Conservation (phyloP, 2,888 invertebrate species). For the Acleris cristana region DNA sequence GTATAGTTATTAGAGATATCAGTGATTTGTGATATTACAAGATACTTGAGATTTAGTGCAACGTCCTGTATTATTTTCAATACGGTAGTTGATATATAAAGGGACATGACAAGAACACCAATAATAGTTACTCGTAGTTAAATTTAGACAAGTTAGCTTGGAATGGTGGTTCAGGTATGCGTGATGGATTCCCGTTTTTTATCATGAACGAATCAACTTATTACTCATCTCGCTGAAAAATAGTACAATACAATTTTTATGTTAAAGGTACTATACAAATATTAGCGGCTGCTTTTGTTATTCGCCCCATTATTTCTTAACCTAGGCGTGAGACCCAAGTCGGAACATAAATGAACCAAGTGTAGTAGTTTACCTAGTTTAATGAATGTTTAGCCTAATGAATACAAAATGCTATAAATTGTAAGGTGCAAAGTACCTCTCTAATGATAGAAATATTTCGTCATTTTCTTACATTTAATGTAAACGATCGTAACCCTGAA, state of each 20-base stretch:
- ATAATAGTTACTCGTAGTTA: constrained; percentile 61
- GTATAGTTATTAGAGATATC: constrained; percentile 71
- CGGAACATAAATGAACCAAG: constrained; percentile 51
- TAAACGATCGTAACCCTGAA: constrained; percentile 68
- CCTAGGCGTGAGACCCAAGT: constrained; percentile 38
- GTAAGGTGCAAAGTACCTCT: constrained; percentile 63
- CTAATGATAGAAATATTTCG: constrained; percentile 59
- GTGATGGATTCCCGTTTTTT: constrained; percentile 26
- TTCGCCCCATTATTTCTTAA: constrained; percentile 17
- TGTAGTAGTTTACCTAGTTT: constrained; percentile 42
- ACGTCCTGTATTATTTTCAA: constrained; percentile 75
- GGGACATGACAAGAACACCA: constrained; percentile 78
- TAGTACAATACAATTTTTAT: neutral
- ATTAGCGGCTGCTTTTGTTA: constrained; percentile 10
- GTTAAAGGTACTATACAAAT: neutral
- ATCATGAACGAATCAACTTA: constrained; percentile 3
- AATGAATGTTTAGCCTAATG: constrained; percentile 50
- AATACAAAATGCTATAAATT: constrained; percentile 49
- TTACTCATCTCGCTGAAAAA: neutral
- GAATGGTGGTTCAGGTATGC: constrained; percentile 41
- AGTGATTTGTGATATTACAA: constrained; percentile 82
- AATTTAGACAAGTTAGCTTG: constrained; percentile 49
- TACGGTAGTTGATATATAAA: constrained; percentile 72
- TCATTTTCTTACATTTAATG: constrained; percentile 60
- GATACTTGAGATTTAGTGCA: constrained; percentile 77